Percentiles rank a stretch among this genome's conserved stretches.
These are phyloP conservation scores for Palaemon carinicauda DNA, from an alignment of 1,140 invertebrate species.

Conservation along the genomic window DNA sequence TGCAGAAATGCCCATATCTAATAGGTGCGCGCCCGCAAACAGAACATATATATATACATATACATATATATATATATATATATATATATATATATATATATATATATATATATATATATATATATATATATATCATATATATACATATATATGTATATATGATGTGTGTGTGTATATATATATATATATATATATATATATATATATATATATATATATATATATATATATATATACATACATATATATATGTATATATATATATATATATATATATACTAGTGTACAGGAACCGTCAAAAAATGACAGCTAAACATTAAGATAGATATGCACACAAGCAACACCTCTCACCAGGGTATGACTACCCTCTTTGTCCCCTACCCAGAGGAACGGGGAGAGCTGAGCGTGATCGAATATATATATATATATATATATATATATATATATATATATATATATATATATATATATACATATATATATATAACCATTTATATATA, in stretches of 20 bases:
- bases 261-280: neutral
- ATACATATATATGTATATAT: neutral
- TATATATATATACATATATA: neutral
- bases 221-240: slow-evolving; percentile 30
- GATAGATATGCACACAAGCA: neutral
- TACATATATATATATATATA: neutral
- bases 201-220: slow-evolving; percentile 28
- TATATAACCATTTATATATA: neutral
- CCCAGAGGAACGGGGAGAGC: too few relatives aligned
- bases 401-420: neutral
- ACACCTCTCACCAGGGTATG: too few relatives aligned
- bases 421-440: slow-evolving; percentile 2
- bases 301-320: too few relatives aligned
- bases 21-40: too few relatives aligned
- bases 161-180: neutral
- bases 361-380: too few relatives aligned
- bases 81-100: neutral
- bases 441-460: slow-evolving; percentile 2
- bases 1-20: too few relatives aligned
- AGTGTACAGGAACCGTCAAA: too few relatives aligned
- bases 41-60: neutral
- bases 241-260: slow-evolving; percentile 14
- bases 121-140: neutral
- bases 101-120: slow-evolving; percentile 3
- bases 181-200: slow-evolving; percentile 6